These are phyloP conservation scores for Orthonyx spaldingii DNA, from an alignment of 2,113 vertebrate species.

Conservation along the genomic window DNA sequence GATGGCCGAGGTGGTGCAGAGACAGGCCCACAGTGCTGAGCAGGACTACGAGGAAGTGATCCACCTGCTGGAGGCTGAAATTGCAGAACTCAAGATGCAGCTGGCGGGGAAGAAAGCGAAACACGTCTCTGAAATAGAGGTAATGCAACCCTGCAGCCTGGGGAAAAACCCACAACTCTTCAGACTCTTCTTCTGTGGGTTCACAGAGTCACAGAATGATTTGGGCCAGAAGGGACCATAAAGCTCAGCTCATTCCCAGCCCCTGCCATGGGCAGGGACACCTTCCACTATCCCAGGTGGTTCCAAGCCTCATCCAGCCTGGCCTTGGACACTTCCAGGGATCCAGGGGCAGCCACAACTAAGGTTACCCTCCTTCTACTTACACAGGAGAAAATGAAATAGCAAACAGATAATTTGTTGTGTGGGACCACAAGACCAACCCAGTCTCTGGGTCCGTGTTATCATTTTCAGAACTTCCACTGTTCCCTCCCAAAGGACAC, in stretches of 20 bases:
- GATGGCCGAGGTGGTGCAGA: slow-evolving; percentile 69
- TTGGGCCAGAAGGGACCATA: not conserved
- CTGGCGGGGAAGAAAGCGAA: slow-evolving; percentile 69
- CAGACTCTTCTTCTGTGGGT: not conserved
- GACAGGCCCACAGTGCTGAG: slow-evolving; percentile 76
- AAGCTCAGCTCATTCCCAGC: not conserved
- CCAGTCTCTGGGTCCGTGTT: not conserved
- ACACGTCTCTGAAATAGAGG: slow-evolving; percentile 63
- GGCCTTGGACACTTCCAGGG: not conserved
- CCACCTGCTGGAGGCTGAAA: slow-evolving; percentile 86
- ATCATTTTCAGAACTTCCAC: not conserved
- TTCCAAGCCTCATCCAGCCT: accelerated
- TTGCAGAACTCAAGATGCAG: slow-evolving; percentile 86
- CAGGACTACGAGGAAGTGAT: slow-evolving; percentile 92
- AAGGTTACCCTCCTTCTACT: not conserved
- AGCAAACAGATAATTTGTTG: not conserved
- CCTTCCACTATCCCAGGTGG: not conserved
- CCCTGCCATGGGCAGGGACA: not conserved
- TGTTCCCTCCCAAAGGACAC: not conserved
- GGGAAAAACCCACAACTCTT: not conserved
- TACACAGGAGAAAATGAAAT: not conserved
- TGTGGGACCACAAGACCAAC: not conserved
- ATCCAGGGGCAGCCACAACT: not conserved
- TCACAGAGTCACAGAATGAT: not conserved
- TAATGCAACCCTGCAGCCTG: slow-evolving; percentile 23